phyloP scores from a whole-genome alignment of 1,140 invertebrate species.

The Caenorhabditis inopinata region DNA sequence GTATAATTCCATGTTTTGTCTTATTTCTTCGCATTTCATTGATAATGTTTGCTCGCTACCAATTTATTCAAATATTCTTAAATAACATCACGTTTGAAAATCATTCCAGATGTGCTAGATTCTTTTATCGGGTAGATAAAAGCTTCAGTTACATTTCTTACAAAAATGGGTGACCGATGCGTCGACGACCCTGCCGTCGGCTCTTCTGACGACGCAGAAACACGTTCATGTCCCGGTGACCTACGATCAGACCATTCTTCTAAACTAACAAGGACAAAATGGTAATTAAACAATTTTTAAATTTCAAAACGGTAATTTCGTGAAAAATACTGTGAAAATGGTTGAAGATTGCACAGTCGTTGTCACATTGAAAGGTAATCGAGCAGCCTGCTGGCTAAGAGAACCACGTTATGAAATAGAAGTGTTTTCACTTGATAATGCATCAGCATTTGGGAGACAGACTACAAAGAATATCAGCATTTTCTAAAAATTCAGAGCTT shows the following conservation, averaged over 20 bases:
- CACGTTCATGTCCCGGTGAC: conserved; percentile 20
- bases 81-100: too few relatives aligned
- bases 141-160: background rate
- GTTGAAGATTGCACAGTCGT: too few relatives aligned
- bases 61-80: too few relatives aligned
- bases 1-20: background rate
- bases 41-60: too few relatives aligned
- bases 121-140: conserved; percentile 23
- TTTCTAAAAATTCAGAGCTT: conserved; percentile 22
- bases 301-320: too few relatives aligned
- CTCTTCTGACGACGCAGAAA: conserved; percentile 11
- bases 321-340: too few relatives aligned
- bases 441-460: too few relatives aligned
- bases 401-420: too few relatives aligned
- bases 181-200: conserved; percentile 6
- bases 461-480: background rate
- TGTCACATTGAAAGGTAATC: too few relatives aligned
- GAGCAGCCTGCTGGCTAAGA: too few relatives aligned
- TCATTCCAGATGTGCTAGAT: conserved; percentile 11
- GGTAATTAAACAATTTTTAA: too few relatives aligned
- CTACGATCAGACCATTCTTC: conserved; percentile 18
- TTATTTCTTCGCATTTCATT: background rate
- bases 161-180: conserved; percentile 21
- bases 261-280: conserved; percentile 20
- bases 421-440: too few relatives aligned